phyloP scores from a whole-genome alignment of 2,113 vertebrate genomes.

The Cygnus atratus region DNA sequence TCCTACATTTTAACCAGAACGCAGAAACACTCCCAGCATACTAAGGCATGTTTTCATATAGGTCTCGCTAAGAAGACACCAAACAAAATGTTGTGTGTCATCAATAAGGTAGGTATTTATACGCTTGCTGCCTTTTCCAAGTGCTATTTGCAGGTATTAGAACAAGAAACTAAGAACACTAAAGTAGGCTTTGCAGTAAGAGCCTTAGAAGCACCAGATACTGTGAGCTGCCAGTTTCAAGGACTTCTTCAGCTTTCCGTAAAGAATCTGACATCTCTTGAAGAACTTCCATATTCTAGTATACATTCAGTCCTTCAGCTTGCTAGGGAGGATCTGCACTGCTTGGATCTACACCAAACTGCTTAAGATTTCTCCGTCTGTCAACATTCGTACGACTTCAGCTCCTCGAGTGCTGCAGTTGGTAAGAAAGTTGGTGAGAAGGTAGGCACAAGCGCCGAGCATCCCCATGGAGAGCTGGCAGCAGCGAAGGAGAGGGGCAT shows the following conservation, averaged over 20 bases:
- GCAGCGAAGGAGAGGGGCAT: background rate
- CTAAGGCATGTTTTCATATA: background rate
- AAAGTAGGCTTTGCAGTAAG: slow-evolving; percentile 32
- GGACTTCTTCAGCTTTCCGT: background rate
- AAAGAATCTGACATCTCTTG: background rate
- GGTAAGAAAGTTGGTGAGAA: background rate
- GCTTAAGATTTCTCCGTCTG: background rate
- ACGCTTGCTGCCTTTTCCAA: background rate
- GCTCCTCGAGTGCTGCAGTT: background rate
- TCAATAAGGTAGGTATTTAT: background rate
- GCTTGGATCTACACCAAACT: background rate
- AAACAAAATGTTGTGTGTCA: background rate
- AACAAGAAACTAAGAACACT: slow-evolving; percentile 9
- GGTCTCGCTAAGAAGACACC: background rate
- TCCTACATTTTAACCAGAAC: background rate
- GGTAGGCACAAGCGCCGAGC: background rate
- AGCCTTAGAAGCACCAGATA: background rate
- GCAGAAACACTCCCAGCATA: background rate
- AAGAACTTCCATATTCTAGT: background rate
- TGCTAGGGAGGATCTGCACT: background rate
- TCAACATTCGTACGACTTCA: background rate
- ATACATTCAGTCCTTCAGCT: background rate
- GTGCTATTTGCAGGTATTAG: background rate
- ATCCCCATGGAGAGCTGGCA: background rate
- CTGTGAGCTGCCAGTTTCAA: background rate